phyloP scores from a whole-genome alignment of 2,888 invertebrate species.

The Melinaea marsaeus region DNA sequence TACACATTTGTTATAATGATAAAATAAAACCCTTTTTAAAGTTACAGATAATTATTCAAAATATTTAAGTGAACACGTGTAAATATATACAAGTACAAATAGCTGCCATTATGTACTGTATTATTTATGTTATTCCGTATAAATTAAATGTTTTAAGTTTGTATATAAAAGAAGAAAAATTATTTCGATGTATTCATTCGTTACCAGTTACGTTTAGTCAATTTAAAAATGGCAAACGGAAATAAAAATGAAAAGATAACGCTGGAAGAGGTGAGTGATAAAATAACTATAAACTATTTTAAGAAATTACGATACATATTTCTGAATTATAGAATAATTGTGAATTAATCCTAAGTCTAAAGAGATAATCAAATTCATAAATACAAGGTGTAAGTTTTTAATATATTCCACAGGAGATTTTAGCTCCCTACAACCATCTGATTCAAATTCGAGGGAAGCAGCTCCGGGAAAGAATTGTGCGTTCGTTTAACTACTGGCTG shows the following conservation, averaged over 20 bases:
- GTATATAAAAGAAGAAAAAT: too few species aligned
- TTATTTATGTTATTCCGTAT: too few species aligned
- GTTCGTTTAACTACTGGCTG: constrained; percentile 23
- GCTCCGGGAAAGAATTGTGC: constrained; percentile 12
- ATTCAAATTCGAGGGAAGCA: constrained; percentile 18
- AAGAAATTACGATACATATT: not conserved
- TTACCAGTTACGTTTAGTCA: not conserved
- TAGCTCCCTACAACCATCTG: constrained; percentile 17
- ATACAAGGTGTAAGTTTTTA: not conserved
- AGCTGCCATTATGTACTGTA: too few species aligned
- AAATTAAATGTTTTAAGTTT: too few species aligned
- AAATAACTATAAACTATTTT: not conserved
- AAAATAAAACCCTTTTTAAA: too few species aligned
- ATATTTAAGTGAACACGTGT: too few species aligned
- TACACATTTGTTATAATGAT: too few species aligned
- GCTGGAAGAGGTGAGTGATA: not conserved
- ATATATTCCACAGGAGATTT: constrained; percentile 12
- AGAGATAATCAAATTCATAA: not conserved
- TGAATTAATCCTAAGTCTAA: not conserved
- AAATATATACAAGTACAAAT: too few species aligned
- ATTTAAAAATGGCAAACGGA: not conserved
- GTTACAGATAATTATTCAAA: too few species aligned
- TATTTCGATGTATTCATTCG: too few species aligned
- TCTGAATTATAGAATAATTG: not conserved
- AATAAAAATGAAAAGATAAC: not conserved